phyloP scores from a whole-genome alignment of 2,113 vertebrate genomes.

The Eulacestoma nigropectus region DNA sequence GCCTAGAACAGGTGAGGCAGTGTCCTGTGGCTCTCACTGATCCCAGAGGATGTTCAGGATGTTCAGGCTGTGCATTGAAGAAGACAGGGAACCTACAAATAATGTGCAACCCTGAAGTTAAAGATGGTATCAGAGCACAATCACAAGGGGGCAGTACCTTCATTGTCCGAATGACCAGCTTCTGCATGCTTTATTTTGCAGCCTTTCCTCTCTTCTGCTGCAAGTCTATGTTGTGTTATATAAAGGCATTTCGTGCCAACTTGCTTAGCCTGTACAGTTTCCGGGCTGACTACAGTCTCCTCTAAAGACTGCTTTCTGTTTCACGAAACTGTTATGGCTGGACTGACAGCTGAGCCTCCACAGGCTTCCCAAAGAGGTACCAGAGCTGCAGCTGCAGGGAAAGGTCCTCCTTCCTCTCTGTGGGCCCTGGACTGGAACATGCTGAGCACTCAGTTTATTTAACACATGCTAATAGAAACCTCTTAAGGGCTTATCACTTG shows the following conservation, averaged over 20 bases:
- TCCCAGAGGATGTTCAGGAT: background rate
- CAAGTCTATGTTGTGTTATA: background rate
- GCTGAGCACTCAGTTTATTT: background rate
- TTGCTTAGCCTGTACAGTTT: background rate
- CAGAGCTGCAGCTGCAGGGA: background rate
- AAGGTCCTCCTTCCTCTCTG: background rate
- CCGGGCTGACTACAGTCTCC: background rate
- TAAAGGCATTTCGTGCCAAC: background rate
- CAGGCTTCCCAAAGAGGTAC: background rate
- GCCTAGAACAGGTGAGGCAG: background rate
- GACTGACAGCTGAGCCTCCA: background rate
- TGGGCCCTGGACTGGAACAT: background rate
- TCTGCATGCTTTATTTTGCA: background rate
- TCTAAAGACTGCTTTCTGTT: background rate
- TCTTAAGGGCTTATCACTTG: background rate
- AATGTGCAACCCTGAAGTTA: background rate
- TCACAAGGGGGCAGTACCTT: constrained; percentile 53
- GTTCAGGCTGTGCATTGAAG: background rate
- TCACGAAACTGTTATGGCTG: background rate
- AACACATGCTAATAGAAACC: background rate
- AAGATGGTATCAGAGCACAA: constrained; percentile 15
- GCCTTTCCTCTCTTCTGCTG: background rate
- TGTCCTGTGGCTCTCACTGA: background rate
- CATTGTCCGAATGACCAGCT: background rate
- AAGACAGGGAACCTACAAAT: background rate